Percentiles rank a stretch among this genome's conserved stretches.
These are phyloP conservation scores for Benitochromis conjunctus DNA, from an alignment of 2,113 vertebrate species.

Conservation along the genomic window DNA sequence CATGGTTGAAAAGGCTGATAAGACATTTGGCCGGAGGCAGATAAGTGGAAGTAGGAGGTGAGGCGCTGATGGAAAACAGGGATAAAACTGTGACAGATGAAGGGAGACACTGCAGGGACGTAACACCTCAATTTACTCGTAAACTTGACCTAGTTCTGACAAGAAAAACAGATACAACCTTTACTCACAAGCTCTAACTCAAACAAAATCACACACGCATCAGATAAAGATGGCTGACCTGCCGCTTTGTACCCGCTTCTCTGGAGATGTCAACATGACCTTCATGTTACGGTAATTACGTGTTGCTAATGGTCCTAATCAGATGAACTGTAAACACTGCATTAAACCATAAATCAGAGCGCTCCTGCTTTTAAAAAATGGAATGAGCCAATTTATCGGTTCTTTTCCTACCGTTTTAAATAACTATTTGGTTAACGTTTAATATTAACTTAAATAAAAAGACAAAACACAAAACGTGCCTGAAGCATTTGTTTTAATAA, in stretches of 20 bases:
- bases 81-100: neutral
- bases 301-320: neutral
- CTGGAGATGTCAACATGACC: slow-evolving; percentile 5
- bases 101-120: neutral
- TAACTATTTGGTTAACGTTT: neutral
- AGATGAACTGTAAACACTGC: neutral
- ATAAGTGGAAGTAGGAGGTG: neutral
- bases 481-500: neutral
- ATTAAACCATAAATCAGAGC: neutral
- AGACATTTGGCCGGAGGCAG: neutral
- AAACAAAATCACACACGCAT: neutral
- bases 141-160: neutral
- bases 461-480: neutral
- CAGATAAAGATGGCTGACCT: neutral
- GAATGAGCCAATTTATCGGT: neutral
- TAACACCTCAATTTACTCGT: neutral
- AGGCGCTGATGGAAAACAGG: neutral
- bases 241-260: neutral
- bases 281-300: neutral
- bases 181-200: neutral
- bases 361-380: neutral
- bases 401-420: neutral
- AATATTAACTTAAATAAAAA: neutral
- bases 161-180: neutral
- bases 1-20: neutral